Base-by-base conservation (phyloP, 2,113 vertebrate species). In the Dromas ardeola region DNA sequence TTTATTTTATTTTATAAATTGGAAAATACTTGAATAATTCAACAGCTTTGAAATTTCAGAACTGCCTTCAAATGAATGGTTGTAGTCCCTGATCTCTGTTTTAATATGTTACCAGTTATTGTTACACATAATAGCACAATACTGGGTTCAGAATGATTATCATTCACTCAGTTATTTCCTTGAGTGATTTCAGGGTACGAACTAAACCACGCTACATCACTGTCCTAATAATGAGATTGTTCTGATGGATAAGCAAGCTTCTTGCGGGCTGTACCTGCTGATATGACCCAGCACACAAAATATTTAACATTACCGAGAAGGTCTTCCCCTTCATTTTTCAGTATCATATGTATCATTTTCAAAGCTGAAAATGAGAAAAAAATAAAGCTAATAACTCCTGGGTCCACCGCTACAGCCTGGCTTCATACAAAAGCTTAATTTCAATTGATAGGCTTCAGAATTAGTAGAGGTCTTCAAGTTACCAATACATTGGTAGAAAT, bases 21-120 rank as follows among this genome's bases (percentile, higher is more conserved):
- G 92, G 81, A 90, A 98, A 97, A 92, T 58, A 94, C 34, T 66
- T 94, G 91, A 96, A 98, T 98, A 97, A 98, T 98, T 97, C 65
- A 97, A 95, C 49, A 97, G 95, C 34, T 90, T 83, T 96, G 82
- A 96, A 97, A 96, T 97, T 98, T 97, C 67, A 94, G 77, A 97
- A 56, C 32, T 45, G 58, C 34, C 34, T 88, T 76, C 15, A 61
- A 85, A 82, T 56, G 71, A 96, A 92, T 81, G 81, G 56, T 67
- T 88, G 42, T 78, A 97, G 85, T 87, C 94, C 71, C 89, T 93
- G 59, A 96, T 97, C 73, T 95, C 92, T 94, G 78, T 97, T 98
- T 98, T 95, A 97, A 97, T 96, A 96, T 91, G 74, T 93, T 97
- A 80, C 65, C 88, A 90, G 76, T 97, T 98, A 98, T 81, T 95